phyloP scores from a whole-genome alignment of 2,797 vertebrate species.

The Melanotaenia trifasciata region DNA sequence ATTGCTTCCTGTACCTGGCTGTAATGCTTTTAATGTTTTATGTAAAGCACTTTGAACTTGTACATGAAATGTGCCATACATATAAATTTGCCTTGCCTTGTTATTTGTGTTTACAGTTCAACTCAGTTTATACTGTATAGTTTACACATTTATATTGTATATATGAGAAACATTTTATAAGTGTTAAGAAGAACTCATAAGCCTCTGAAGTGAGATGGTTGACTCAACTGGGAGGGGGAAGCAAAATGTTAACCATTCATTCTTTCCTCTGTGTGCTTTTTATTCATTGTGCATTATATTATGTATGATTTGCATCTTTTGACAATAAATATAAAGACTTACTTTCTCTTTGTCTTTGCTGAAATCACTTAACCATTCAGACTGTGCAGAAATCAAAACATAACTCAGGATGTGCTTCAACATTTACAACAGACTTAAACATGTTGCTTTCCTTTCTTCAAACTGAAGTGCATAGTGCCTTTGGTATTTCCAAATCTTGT shows the following conservation, averaged over 20 bases:
- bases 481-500: background rate
- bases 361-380: slow-evolving; percentile 1
- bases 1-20: too few relatives aligned
- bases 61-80: too few relatives aligned
- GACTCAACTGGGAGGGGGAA: too few relatives aligned
- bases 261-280: background rate
- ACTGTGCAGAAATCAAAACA: background rate
- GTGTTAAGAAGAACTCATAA: background rate
- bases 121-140: background rate
- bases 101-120: background rate
- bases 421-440: background rate
- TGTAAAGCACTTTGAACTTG: too few relatives aligned
- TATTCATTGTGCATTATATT: background rate
- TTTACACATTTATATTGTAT: background rate
- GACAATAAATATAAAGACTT: slow-evolving; percentile 28
- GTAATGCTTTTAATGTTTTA: too few relatives aligned
- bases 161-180: background rate
- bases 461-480: background rate
- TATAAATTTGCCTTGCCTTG: too few relatives aligned
- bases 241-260: background rate
- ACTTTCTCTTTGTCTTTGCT: background rate
- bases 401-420: background rate
- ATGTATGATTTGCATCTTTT: slow-evolving; percentile 16
- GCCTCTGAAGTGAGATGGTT: too few relatives aligned
- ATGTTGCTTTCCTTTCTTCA: background rate